These are phyloP conservation scores for Drosophila acutilabella DNA, from an alignment of 2,888 invertebrate genomes.

Conservation along the genomic window DNA sequence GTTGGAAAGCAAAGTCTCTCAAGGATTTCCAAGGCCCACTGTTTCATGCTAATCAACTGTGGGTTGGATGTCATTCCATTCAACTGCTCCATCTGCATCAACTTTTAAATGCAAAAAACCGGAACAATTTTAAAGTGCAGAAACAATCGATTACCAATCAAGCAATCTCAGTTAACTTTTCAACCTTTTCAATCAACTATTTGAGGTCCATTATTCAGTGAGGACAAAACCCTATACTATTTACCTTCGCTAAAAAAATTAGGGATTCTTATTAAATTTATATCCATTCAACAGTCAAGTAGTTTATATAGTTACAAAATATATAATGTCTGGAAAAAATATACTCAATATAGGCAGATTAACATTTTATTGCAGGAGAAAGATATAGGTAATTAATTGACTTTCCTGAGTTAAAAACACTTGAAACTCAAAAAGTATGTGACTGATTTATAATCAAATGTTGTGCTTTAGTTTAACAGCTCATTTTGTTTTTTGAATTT, in stretches of 20 bases:
- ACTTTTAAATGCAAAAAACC: slow-evolving; percentile 16
- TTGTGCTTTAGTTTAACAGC: slow-evolving; percentile 12
- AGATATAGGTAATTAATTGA: no score
- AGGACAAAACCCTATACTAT: background rate
- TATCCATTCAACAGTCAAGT: no score
- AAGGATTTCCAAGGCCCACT: slow-evolving; percentile 37
- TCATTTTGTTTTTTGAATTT: slow-evolving; percentile 12
- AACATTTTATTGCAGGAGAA: no score
- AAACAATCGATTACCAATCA: slow-evolving; percentile 23
- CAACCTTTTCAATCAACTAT: background rate
- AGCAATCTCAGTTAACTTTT: background rate
- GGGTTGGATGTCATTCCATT: slow-evolving; percentile 3
- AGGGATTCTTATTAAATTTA: no score
- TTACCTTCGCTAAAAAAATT: no score
- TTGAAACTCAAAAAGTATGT: background rate
- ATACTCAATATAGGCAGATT: no score
- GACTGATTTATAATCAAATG: background rate
- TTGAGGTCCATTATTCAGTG: background rate
- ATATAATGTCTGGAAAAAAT: no score
- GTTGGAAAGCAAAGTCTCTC: slow-evolving; percentile 41
- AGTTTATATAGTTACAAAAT: no score
- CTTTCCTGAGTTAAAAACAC: background rate
- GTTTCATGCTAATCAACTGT: slow-evolving; percentile 56
- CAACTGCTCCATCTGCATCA: slow-evolving; percentile 33
- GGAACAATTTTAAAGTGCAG: slow-evolving; percentile 19